Evolutionary conservation across 2,113 vertebrate genomes (phyloP), one percentile per base, ranked within the genome.

Genomic region (Pollachius pollachius): DNA sequence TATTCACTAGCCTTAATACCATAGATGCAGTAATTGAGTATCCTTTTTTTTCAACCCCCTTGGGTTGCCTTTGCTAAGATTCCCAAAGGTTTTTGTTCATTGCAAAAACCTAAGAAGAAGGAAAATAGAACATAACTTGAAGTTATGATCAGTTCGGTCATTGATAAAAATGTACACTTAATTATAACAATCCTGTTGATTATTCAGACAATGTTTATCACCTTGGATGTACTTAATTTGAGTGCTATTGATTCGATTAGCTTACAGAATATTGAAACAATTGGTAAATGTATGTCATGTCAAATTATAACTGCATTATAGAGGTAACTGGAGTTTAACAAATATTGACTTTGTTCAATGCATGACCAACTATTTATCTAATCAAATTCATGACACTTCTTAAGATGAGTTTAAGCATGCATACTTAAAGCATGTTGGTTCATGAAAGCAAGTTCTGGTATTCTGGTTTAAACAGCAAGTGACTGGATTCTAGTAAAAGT

Each of bases 1-100:
- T 34, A 65, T 79, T 64, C 34, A 72, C 65, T 16, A 78, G 87
- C 90, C 90, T 92, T 90, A 87, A 63, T 65, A 16, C 73, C 37
- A 16, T 72, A 75, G 74, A 85, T 86, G 87, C 81, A 87, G 84
- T 76, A 71, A 68, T 65, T 15, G 63, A 37, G 37, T 68, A 64
- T 84, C 4, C 23, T 65, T 13, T 23, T 66, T 62, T 71, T 52
- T 75, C 64, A 65, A 65, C 30, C 58, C 18, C 68, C 62, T 54
- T 1, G 30, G 30, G 18, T 18, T 52, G 25, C 41, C 19, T 67
- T 56, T 56, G 61, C 15, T 13, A 12, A 18, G 16, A 11, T 21
- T 8, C 30, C 65, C 65, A 34, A 62, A 72, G 41, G 9, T 11
- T 9, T 48, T 48, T 13, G 12, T 48, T 48, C 1, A 48, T 12